A percentile compares a stretch with the other conserved stretches of the same genome.
phyloP scores from a whole-genome alignment of 2,888 invertebrate species.

The Aelia acuminata region DNA sequence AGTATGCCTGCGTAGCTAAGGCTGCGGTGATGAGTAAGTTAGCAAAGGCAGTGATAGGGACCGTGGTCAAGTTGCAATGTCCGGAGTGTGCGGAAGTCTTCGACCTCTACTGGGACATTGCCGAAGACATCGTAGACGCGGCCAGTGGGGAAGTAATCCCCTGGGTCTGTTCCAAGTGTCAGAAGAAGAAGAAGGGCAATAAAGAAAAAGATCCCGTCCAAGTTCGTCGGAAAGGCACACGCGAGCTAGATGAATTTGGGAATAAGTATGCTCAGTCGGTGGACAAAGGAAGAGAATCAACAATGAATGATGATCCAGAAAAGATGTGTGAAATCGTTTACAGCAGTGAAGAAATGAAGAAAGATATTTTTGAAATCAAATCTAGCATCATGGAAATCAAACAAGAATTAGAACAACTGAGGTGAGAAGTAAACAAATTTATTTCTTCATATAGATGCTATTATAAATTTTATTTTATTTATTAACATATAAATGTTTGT shows the following conservation, averaged over 20 bases:
- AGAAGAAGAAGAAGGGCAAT: neutral
- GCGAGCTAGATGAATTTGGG: neutral
- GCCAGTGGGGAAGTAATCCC: neutral
- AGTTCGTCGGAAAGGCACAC: neutral
- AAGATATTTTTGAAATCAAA: neutral
- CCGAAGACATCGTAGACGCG: neutral
- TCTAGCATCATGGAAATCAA: neutral
- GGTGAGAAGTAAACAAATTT: too few relatives aligned
- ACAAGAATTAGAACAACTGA: neutral
- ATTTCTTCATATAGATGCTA: too few relatives aligned
- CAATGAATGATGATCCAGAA: neutral
- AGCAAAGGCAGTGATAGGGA: neutral
- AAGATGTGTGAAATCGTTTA: neutral
- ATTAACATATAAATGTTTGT: too few relatives aligned
- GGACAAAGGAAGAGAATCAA: neutral
- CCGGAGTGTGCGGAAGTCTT: neutral
- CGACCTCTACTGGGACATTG: neutral
- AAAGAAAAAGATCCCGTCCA: neutral
- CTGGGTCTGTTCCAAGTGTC: neutral
- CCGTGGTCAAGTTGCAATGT: neutral
- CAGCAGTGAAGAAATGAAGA: neutral
- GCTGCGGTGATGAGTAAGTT: neutral
- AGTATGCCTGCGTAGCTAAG: neutral
- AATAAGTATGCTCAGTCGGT: neutral
- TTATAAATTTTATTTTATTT: too few relatives aligned